phyloP scores from a whole-genome alignment of 1,140 invertebrate genomes.

The Polypedilum vanderplanki region DNA sequence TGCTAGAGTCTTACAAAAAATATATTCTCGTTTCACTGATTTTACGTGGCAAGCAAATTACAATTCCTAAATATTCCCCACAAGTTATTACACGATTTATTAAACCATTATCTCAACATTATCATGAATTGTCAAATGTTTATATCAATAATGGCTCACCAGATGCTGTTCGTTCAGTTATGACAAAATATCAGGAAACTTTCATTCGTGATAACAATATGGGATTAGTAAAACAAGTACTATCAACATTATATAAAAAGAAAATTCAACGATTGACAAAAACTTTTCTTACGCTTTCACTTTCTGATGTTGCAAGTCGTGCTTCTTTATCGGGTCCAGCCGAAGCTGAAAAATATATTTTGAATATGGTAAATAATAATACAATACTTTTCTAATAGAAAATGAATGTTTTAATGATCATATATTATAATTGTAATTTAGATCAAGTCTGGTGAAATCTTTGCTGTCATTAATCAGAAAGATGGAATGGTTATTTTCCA shows the following conservation, averaged over 20 bases:
- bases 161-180: conserved; percentile 58
- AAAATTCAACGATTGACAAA: conserved; percentile 96
- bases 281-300: conserved; percentile 90
- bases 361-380: conserved; percentile 79
- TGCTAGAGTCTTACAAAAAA: conserved; percentile 96
- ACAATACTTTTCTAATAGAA: background rate
- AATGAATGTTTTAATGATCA: background rate
- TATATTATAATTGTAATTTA: conserved; percentile 41
- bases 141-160: conserved; percentile 66
- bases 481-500: conserved; percentile 97
- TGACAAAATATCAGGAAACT: conserved; percentile 72
- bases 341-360: conserved; percentile 89
- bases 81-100: conserved; percentile 84
- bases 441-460: conserved; percentile 97
- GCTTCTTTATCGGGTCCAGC: conserved; percentile 74
- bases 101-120: conserved; percentile 84
- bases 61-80: conserved; percentile 84
- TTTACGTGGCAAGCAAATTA: conserved; percentile 75
- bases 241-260: conserved; percentile 86
- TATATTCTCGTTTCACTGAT: conserved; percentile 88
- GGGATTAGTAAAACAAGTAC: conserved; percentile 75
- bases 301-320: conserved; percentile 87
- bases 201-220: conserved; percentile 80
- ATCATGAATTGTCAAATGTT: conserved; percentile 79
- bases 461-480: conserved; percentile 94